Evolutionary conservation across 2,113 vertebrate genomes (phyloP).

Genomic region (Litocranius walleri): DNA sequence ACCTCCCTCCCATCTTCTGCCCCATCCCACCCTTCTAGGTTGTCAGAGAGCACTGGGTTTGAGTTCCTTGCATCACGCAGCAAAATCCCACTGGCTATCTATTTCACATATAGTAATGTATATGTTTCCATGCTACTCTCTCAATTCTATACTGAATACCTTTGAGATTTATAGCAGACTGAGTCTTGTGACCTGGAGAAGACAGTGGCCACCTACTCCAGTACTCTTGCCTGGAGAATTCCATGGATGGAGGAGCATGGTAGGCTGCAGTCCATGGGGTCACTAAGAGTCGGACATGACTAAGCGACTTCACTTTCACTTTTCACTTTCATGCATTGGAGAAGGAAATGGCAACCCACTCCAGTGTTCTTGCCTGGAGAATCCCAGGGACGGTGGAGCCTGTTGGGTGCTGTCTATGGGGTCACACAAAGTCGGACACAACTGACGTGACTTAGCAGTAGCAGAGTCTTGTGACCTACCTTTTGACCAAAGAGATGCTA

Average conservation of each 20-base stretch:
- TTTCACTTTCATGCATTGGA: too few relatives aligned
- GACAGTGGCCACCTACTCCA: too few relatives aligned
- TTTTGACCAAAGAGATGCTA: neutral
- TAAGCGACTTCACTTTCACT: too few relatives aligned
- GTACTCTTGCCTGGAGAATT: too few relatives aligned
- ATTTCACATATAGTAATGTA: neutral
- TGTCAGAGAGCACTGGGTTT: neutral
- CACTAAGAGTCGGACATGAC: too few relatives aligned
- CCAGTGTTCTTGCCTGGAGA: too few relatives aligned
- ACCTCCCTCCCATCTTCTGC: neutral
- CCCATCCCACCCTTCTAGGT: neutral
- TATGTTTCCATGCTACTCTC: neutral
- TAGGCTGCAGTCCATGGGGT: too few relatives aligned
- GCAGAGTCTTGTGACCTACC: neutral
- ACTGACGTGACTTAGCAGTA: too few relatives aligned
- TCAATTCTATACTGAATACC: neutral
- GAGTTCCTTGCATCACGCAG: neutral
- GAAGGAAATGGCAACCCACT: too few relatives aligned
- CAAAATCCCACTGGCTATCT: neutral
- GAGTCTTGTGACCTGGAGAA: neutral
- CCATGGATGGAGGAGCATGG: too few relatives aligned
- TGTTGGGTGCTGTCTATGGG: too few relatives aligned
- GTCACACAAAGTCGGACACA: accelerated
- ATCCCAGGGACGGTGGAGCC: too few relatives aligned
- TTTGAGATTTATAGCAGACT: neutral